Percentiles rank a stretch among this genome's conserved stretches.
Conservation (phyloP, 2,888 invertebrate genomes). For the Flabesymbios commensalis region DNA sequence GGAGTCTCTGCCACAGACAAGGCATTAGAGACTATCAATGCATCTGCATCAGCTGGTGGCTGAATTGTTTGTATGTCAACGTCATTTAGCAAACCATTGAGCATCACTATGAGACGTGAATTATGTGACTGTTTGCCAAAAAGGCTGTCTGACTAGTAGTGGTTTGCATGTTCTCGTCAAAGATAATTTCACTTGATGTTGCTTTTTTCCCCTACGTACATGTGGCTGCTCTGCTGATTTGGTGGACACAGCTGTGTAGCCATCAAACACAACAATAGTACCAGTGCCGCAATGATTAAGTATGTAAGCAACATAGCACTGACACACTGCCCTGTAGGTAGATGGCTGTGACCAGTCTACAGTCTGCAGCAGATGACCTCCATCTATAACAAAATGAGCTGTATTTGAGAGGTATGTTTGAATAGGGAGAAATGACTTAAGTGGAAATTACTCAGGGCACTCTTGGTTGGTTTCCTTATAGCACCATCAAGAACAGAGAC, state of each 20-base stretch:
- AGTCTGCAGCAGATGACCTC: constrained; percentile 41
- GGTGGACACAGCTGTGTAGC: not conserved
- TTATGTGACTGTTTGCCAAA: too few species aligned
- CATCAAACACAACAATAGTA: not conserved
- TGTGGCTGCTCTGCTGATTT: not conserved
- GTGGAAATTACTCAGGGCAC: too few species aligned
- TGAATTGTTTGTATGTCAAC: too few species aligned
- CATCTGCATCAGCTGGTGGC: too few species aligned
- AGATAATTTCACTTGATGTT: not conserved
- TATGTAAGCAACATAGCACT: not conserved
- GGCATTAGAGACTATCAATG: too few species aligned
- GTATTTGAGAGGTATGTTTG: constrained; percentile 4
- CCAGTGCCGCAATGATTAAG: not conserved
- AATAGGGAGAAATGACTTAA: not conserved
- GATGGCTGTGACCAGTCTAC: constrained; percentile 37
- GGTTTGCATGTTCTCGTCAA: not conserved
- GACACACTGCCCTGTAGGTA: not conserved
- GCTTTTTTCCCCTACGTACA: not conserved
- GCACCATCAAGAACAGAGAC: constrained; percentile 18
- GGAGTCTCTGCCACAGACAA: too few species aligned
- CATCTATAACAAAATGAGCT: constrained; percentile 28
- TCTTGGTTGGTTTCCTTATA: constrained; percentile 16
- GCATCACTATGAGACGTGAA: too few species aligned
- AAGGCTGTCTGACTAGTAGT: too few species aligned
- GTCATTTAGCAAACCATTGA: too few species aligned